Evolutionary conservation across 2,113 vertebrate genomes (phyloP), one percentile per base, ranked within the genome.

Genomic region (Anarhynchus alexandrinus): DNA sequence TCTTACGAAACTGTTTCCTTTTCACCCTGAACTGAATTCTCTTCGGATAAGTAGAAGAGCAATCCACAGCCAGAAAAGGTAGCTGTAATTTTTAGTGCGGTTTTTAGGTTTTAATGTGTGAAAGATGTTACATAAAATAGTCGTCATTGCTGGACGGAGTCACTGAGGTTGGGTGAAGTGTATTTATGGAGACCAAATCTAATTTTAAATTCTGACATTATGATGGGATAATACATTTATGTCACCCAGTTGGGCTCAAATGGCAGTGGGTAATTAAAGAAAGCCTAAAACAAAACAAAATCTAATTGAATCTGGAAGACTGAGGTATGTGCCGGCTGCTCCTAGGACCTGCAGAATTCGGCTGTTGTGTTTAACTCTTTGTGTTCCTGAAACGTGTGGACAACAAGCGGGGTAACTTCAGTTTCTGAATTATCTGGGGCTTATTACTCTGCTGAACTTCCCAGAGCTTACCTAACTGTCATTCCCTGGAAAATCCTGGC

Each of bases 201-300:
- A 89, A 96, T 98, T 97, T 96, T 97, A 97, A 96, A 96, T 92
- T 47, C 74, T 93, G 96, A 96, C 91, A 67, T 94, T 81, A 74
- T 13, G 82, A 54, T 38, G 83, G 93, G 95, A 79, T 96, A 90
- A 96, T 87, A 74, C 90, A 40, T 94, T 97, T 82, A 36, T 96
- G 91, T 97, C 87, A 78, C 71, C 88, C 58, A 5, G 82, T 74
- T 79, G 69, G 82, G 91, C 93, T 96, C 91, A 23, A 52, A 82
- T 80, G 93, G 83, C 95, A 87, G 5, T 1, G 45, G 55, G 71
- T 93, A 91, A 85, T 95, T 95, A 92, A 79, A 93, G 80, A 59
- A 94, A 96, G 79, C 49, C 90, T 70, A 71, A 89, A 88, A 12
- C 64, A 57, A 88, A 84, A 45, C 74, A n/a, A 23, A 52, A 47